Evolutionary conservation across 2,113 vertebrate genomes (phyloP).

Genomic region (Esox niger): DNA sequence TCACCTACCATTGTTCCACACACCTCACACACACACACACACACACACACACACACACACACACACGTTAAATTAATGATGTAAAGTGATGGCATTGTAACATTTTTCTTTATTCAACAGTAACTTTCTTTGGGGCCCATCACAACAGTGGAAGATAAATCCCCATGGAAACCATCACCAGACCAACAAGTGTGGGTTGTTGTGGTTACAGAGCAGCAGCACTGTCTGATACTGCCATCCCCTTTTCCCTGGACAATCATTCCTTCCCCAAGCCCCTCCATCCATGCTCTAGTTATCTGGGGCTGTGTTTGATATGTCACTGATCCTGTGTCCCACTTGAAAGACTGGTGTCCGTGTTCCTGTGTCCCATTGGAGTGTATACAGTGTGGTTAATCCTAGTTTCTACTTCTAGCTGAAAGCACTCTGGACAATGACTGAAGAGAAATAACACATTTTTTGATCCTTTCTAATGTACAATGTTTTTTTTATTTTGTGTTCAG

Average conservation of each 20-base stretch:
- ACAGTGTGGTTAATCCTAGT: conserved; percentile 45
- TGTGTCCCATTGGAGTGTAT: not conserved
- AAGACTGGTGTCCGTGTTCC: conserved; percentile 27
- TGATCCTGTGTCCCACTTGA: conserved; percentile 17
- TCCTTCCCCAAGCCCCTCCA: not conserved
- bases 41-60: too few species aligned
- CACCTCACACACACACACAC: too few species aligned
- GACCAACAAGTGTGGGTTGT: not conserved
- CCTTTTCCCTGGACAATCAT: too few species aligned
- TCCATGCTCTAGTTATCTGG: not conserved
- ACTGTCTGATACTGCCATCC: too few species aligned
- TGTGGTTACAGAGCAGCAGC: too few species aligned
- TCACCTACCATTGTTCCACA: not conserved
- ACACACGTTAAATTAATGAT: not conserved
- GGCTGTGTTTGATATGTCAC: not conserved
- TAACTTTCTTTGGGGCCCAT: too few species aligned
- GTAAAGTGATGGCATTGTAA: too few species aligned
- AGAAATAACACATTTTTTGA: conserved; percentile 50
- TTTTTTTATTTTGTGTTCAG: not conserved
- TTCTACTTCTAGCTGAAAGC: conserved; percentile 28
- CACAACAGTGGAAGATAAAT: too few species aligned
- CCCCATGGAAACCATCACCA: not conserved
- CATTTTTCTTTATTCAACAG: too few species aligned
- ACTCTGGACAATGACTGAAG: conserved; percentile 48
- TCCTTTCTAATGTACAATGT: not conserved